Conservation (phyloP, 2,797 vertebrate species). For the Brachyrhaphis roseni region DNA sequence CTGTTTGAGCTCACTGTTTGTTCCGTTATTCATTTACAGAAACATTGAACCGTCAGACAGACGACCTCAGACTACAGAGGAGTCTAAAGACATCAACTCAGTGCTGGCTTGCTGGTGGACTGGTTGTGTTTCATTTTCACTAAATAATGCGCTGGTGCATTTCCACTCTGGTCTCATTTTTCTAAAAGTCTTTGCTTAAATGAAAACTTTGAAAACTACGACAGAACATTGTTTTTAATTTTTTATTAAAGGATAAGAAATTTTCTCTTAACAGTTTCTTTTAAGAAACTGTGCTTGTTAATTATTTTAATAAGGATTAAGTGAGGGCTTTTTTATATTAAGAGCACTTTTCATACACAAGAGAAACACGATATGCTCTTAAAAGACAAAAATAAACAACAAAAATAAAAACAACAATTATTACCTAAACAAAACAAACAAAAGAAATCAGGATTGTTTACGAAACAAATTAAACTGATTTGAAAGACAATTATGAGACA, state of each 20-base stretch:
- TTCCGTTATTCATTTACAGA: not conserved
- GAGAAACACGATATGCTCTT: not conserved
- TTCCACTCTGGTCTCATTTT: not conserved
- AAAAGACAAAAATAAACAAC: not conserved
- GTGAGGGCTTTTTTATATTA: not conserved
- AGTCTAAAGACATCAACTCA: not conserved
- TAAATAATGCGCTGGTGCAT: not conserved
- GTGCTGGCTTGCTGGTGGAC: not conserved
- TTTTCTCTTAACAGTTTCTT: not conserved
- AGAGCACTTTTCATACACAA: not conserved
- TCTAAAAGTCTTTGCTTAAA: not conserved
- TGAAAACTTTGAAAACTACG: not conserved
- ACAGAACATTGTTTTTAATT: not conserved
- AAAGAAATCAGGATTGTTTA: not conserved
- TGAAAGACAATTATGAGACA: not conserved
- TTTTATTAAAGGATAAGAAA: not conserved
- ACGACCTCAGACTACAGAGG: not conserved
- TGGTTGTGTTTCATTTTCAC: not conserved
- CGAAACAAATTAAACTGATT: not conserved
- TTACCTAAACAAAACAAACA: not conserved
- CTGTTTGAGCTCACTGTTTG: not conserved
- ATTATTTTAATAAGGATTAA: not conserved
- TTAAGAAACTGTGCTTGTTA: not conserved
- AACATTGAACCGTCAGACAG: not conserved
- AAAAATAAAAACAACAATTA: not conserved